Percentiles rank a stretch among this genome's conserved stretches.
Evolutionary conservation across 2,888 invertebrate species (phyloP).

Genomic region (Leptopilina drosophilae): DNA sequence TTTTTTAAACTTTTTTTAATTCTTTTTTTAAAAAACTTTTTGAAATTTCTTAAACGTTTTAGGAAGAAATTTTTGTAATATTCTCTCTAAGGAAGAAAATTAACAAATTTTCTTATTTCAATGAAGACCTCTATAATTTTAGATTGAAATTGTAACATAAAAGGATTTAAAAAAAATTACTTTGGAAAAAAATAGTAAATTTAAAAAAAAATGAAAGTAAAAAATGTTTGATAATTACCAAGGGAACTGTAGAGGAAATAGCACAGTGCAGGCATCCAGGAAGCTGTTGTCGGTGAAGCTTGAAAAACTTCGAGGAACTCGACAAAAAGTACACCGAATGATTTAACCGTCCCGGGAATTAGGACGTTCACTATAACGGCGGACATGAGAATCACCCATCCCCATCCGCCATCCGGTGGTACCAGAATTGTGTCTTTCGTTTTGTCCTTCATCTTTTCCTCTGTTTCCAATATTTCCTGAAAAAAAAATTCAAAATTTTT

Average conservation of each 20-base stretch:
- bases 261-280: conserved; percentile 91
- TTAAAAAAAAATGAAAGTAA: conserved; percentile 21
- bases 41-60: too few relatives aligned
- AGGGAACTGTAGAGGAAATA: conserved; percentile 93
- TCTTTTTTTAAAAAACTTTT: too few relatives aligned
- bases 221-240: conserved; percentile 78
- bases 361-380: conserved; percentile 90
- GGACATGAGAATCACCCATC: conserved; percentile 76
- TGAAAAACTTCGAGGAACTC: conserved; percentile 90
- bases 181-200: background rate
- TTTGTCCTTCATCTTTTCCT: conserved; percentile 59
- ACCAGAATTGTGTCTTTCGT: conserved; percentile 69
- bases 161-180: conserved; percentile 21
- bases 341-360: conserved; percentile 92
- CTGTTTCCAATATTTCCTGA: conserved; percentile 41
- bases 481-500: background rate
- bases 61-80: too few relatives aligned
- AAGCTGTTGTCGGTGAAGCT: conserved; percentile 85
- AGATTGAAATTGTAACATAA: background rate
- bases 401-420: conserved; percentile 78
- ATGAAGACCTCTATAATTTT: background rate
- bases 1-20: too few relatives aligned
- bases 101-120: conserved; percentile 2
- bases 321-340: conserved; percentile 90
- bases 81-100: background rate